Evolutionary conservation across 2,888 invertebrate genomes (phyloP), one percentile per base, ranked within the genome.

Genomic region (Nephrotoma appendiculata): DNA sequence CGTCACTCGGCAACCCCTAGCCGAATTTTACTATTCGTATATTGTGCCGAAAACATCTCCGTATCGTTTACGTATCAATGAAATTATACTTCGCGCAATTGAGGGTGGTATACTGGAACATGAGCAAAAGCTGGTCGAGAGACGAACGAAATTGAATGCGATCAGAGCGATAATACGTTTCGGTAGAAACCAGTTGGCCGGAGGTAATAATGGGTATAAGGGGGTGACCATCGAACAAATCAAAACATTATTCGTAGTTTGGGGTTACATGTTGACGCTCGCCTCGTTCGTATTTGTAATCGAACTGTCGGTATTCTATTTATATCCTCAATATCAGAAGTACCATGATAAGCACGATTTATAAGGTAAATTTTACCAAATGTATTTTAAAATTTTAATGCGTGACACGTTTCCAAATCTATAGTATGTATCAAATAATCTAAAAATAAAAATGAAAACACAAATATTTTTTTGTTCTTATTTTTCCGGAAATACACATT

Each of bases 21-120:
- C 52, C 31, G 12, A 41, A 42, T 86, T 86, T 57, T 86, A 86
- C 52, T 57, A 41, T 41, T 57, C 86, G 31, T 86, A 52, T 57
- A 52, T 86, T 52, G 86, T 86, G 9, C 86, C 86, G 15, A 86
- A 86, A 86, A 6, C 52, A 11, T 86, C 86, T 5, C 57, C 86
- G 42, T 86, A 57, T n/a, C 52, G 52, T 41, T n/a, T 42, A 7
- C 52, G 57, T 6, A 41, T 86, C 12, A 86, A 86, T 57, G 52
- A 57, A 57, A 57, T 86, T n/a, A 41, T 86, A 15, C 41, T 41
- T 9, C 41, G 41, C 4, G n/a, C n/a, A 2, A 15, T 41, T n/a
- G 52, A 86, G 42, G 41, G 52, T 7, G 86, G 86, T 15, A 52
- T 86, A 4, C n/a, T 41, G 19, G 15, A 57, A 57, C 19, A 86